Evolutionary conservation across 2,888 invertebrate species (phyloP).

Genomic region (Odontocolon sp.): DNA sequence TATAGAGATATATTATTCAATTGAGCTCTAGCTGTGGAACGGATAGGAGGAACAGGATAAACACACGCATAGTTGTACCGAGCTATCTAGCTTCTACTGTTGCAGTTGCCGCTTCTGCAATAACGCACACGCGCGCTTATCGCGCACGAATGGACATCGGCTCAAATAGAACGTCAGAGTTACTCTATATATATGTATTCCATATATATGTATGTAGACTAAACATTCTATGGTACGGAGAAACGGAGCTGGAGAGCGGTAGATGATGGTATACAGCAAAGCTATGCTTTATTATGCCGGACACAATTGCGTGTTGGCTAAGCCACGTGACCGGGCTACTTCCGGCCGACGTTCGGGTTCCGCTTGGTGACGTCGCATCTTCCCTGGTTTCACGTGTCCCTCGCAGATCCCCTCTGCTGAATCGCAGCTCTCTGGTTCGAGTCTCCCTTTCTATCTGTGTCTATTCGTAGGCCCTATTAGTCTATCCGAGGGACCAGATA

Average conservation of each 20-base stretch:
- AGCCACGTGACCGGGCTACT: conserved; percentile 80
- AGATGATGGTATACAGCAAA: conserved; percentile 46
- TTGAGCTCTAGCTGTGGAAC: conserved; percentile 10
- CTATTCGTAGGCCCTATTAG: conserved; percentile 50
- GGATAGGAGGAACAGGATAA: not conserved
- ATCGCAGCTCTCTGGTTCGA: conserved; percentile 53
- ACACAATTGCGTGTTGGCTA: conserved; percentile 81
- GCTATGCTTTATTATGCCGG: conserved; percentile 80
- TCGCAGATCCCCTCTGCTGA: not conserved
- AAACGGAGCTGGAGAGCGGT: no score
- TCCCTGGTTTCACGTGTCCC: conserved; percentile 66
- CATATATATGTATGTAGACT: not conserved
- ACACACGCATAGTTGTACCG: conserved; percentile 2
- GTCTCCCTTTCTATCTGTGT: conserved; percentile 44
- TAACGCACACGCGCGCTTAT: conserved; percentile 22
- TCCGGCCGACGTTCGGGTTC: conserved; percentile 80
- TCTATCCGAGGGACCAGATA: conserved; percentile 37
- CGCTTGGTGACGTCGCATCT: conserved; percentile 77
- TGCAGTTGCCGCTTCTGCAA: conserved; percentile 18
- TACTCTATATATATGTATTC: not conserved
- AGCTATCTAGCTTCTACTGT: not conserved
- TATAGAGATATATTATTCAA: conserved; percentile 27
- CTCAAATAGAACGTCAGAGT: no score
- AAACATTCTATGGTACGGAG: not conserved
- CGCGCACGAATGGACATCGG: not conserved